Conservation (phyloP, 2,113 vertebrate species). For the Penelope pileata region DNA sequence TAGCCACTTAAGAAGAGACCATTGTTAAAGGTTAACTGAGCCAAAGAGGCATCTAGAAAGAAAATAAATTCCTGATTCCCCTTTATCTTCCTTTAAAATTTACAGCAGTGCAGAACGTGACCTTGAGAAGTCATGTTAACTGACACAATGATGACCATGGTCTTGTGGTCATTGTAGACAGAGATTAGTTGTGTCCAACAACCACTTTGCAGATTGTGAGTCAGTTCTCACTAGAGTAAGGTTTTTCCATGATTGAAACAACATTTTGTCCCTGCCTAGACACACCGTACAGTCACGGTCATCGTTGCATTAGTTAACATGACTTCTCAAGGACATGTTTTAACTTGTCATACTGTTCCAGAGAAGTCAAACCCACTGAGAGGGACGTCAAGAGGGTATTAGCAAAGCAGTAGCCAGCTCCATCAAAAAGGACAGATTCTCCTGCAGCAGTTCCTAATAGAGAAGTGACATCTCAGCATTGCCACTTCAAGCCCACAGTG, state of each 20-base stretch:
- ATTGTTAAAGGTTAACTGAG: constrained; percentile 56
- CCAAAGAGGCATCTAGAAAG: constrained; percentile 28
- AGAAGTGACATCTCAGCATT: constrained; percentile 40
- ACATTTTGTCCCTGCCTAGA: constrained; percentile 10
- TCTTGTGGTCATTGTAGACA: not conserved
- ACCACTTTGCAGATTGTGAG: not conserved
- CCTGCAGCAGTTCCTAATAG: constrained; percentile 2
- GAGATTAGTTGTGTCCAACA: not conserved
- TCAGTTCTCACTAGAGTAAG: not conserved
- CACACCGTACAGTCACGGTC: not conserved
- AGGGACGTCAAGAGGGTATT: constrained; percentile 18
- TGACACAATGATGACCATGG: not conserved
- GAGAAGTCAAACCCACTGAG: constrained; percentile 40
- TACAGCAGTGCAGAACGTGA: constrained; percentile 14
- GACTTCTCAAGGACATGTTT: constrained; percentile 58
- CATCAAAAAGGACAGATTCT: constrained; percentile 46
- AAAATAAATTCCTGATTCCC: constrained; percentile 43
- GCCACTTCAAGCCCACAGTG: constrained; percentile 17
- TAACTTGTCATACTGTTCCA: constrained; percentile 40
- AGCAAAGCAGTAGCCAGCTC: not conserved
- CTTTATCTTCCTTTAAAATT: constrained; percentile 49
- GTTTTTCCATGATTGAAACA: constrained; percentile 5
- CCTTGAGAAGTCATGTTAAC: constrained; percentile 10
- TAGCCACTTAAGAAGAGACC: constrained; percentile 38
- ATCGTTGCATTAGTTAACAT: not conserved